Base-by-base conservation (phyloP, 2,888 invertebrate genomes). In the Pachydiplax longipennis region DNA sequence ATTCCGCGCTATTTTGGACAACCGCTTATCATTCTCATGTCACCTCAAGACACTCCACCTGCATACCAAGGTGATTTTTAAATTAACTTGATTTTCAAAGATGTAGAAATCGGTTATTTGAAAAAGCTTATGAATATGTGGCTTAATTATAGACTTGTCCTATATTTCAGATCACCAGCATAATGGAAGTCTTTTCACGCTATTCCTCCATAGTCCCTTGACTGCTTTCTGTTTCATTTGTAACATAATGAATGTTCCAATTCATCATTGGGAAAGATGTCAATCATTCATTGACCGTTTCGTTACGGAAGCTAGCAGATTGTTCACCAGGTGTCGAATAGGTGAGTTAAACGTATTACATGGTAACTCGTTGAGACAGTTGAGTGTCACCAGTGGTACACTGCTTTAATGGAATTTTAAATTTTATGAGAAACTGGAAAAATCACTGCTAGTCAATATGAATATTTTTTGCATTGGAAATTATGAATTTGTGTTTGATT, bases 151-250 rank as follows among this genome's bases (percentile, higher is more conserved):
- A 4, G 37, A 37, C 12, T 18, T 35, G 6, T 87, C 4, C 37
- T 22, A 18, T 22, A 25, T 93, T 95, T 93, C 95, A 95, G 98
- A 97, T 94, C 96, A 97, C 92, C 97, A 97, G 93, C 96, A 96
- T 95, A 97, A 98, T 93, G 99, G 99, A 91, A 98, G 97, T 93
- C 95, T 99, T 92, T 98, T 99, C 95, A 99, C 99, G 44, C 95
- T 99, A 93, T 99, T 99, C 95, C 96, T 99, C 92, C 98, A 99
- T 95, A 97, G 98, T 93, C 99, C 99, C 81, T 95, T 99, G 93
- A 97, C 98, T 93, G 98, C 98, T 92, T 96, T 99, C 93, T 98
- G 98, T 95, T 97, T 97, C 94, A 96, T 98, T 93, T 98, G 98
- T 94, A 98, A 98, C 94, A 96, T 99, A 92, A 96, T 96, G 92